These are phyloP conservation scores for Elaphurus davidianus DNA, from an alignment of 2,113 vertebrate genomes.

Conservation along the genomic window DNA sequence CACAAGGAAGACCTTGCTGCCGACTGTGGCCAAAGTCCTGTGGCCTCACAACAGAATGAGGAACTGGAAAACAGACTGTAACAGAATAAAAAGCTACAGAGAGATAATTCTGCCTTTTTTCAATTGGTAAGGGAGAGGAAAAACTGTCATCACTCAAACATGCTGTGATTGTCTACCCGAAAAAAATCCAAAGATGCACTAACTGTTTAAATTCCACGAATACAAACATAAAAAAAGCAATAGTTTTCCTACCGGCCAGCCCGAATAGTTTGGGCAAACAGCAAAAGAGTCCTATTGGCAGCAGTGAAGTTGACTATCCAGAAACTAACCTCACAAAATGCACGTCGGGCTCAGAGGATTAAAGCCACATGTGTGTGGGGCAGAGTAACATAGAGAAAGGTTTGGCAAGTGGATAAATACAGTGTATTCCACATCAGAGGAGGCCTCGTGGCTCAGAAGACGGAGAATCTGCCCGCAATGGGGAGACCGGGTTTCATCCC, in stretches of 20 bases:
- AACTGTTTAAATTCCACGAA: not conserved
- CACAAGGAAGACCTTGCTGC: not conserved
- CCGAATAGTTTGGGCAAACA: not conserved
- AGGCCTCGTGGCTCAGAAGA: not conserved
- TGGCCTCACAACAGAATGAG: not conserved
- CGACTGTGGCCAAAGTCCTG: not conserved
- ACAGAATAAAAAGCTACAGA: not conserved
- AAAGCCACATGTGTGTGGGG: not conserved
- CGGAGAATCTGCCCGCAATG: not conserved
- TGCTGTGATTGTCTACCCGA: not conserved
- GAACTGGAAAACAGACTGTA: not conserved
- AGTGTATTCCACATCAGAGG: not conserved
- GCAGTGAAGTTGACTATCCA: not conserved
- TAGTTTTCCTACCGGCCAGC: fast-evolving
- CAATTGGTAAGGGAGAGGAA: not conserved
- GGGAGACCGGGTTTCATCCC: not conserved
- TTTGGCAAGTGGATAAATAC: fast-evolving
- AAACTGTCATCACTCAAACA: not conserved
- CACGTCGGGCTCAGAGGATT: not conserved
- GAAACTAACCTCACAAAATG: not conserved
- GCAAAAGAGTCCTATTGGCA: not conserved
- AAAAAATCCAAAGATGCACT: not conserved
- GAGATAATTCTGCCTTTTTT: not conserved
- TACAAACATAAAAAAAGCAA: not conserved
- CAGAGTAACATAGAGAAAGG: fast-evolving